Conservation (phyloP, 2,888 invertebrate genomes). For the Campopleginae sp. region DNA sequence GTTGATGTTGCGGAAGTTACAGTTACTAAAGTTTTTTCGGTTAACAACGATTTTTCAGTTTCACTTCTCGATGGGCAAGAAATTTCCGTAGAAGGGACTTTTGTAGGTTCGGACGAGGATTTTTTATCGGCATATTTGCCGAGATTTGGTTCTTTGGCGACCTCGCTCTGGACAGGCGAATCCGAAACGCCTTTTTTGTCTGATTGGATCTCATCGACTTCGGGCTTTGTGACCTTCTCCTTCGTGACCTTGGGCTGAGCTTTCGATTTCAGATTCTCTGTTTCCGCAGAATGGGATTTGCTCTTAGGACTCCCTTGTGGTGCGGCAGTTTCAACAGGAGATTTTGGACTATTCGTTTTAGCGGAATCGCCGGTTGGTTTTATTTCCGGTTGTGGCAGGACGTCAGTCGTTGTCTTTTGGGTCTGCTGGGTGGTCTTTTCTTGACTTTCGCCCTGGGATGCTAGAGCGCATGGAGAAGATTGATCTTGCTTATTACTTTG, state of each 20-base stretch:
- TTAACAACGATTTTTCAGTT: slow-evolving; percentile 71
- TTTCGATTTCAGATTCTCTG: background rate
- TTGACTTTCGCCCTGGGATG: slow-evolving; percentile 53
- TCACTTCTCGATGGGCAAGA: slow-evolving; percentile 25
- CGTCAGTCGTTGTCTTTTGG: background rate
- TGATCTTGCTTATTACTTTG: slow-evolving; percentile 62
- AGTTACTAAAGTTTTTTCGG: slow-evolving; percentile 71
- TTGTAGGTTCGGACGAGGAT: slow-evolving; percentile 56
- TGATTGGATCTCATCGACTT: slow-evolving; percentile 27
- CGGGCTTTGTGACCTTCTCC: slow-evolving; percentile 42
- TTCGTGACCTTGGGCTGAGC: slow-evolving; percentile 34
- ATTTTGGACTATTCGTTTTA: slow-evolving; percentile 8
- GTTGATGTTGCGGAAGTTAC: slow-evolving; percentile 70
- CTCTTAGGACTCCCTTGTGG: background rate
- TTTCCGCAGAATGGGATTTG: background rate
- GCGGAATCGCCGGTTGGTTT: slow-evolving; percentile 28
- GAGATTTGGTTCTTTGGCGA: slow-evolving; percentile 26
- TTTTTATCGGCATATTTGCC: slow-evolving; percentile 34
- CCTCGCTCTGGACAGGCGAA: slow-evolving; percentile 20
- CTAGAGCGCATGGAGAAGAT: background rate
- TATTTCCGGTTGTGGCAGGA: slow-evolving; percentile 43
- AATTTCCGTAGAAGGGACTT: slow-evolving; percentile 45
- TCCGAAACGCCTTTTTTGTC: slow-evolving; percentile 30
- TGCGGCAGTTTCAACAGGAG: slow-evolving; percentile 1
- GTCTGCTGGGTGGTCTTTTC: slow-evolving; percentile 58